phyloP scores from a whole-genome alignment of 2,888 invertebrate species.

The Drosophila greeni region DNA sequence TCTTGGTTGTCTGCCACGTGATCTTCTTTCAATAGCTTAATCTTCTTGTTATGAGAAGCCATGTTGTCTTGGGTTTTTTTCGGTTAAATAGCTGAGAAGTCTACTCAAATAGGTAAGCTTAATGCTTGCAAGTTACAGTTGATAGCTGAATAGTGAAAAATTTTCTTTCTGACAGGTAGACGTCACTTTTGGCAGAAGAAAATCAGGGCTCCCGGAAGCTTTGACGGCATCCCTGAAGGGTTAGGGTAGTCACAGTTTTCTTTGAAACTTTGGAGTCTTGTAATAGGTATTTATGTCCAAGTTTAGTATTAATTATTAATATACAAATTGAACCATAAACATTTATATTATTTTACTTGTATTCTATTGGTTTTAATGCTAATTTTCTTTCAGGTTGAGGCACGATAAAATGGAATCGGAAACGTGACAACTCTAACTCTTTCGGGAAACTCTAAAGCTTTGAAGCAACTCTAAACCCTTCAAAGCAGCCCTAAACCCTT shows the following conservation, averaged over 20 bases:
- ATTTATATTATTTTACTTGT: background rate
- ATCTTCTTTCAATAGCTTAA: background rate
- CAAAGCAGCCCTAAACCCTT: background rate
- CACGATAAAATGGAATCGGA: background rate
- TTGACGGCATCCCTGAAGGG: background rate
- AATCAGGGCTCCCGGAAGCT: background rate
- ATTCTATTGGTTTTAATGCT: background rate
- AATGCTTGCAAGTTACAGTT: background rate
- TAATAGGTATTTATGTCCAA: background rate
- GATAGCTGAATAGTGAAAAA: background rate
- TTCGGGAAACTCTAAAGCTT: background rate
- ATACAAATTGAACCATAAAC: background rate
- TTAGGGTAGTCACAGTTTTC: background rate
- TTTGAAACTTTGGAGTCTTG: background rate
- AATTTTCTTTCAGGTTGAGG: background rate
- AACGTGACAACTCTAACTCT: background rate
- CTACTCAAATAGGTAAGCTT: background rate
- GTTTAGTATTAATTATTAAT: background rate
- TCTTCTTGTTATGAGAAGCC: background rate
- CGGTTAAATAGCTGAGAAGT: background rate
- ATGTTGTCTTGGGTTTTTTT: background rate
- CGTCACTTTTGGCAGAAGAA: background rate
- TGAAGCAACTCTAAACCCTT: background rate
- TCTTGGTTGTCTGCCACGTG: background rate
- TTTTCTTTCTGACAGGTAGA: background rate